Evolutionary conservation across 1,140 invertebrate species (phyloP), one percentile per base, ranked within the genome.

Genomic region (Macrotrachela quadricornifera): DNA sequence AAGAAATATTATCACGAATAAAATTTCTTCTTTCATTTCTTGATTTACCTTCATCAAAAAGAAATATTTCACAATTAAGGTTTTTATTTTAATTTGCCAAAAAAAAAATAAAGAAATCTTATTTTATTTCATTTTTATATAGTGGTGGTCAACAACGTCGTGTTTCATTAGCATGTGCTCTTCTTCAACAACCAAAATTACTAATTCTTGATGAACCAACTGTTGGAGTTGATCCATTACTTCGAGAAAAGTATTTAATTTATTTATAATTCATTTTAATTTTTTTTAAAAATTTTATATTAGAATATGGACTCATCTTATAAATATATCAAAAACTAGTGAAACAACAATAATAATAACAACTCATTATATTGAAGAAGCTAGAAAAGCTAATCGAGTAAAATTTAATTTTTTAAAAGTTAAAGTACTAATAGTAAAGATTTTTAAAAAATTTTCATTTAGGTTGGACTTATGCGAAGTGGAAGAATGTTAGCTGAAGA

Each of bases 131-230:
- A 30, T 8, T 30, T 4, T 4, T 4, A 4, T 30, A 2, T 30
- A 30, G 85, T 71, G 87, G 87, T 59, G 86, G 87, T 30, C 85
- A 91, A 68, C 83, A 88, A 63, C 74, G 87, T 41, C 75, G 86
- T 57, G 84, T 90, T 0, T 88, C 84, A 8, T 86, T 94, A 62
- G 85, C 85, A 0, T 81, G 85, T 17, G 86, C 86, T 3, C 71
- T 92, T 6, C 80, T 92, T 74, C 85, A 91, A 61, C 82, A 86
- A 68, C 86, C 87, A 0, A 82, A 88, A 66, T 74, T 92, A 15
- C 70, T 94, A 14, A 88, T 94, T 63, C 74, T 94, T 13, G 87
- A 94, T 64, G 87, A 94, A 65, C 87, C 86, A 12, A 92, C 87
- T 0, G 86, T 91, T 16, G 85, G 85, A 17, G 82, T 91, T 17